These are phyloP conservation scores for Lydus trimaculatus DNA, from an alignment of 2,888 invertebrate genomes.

Conservation along the genomic window DNA sequence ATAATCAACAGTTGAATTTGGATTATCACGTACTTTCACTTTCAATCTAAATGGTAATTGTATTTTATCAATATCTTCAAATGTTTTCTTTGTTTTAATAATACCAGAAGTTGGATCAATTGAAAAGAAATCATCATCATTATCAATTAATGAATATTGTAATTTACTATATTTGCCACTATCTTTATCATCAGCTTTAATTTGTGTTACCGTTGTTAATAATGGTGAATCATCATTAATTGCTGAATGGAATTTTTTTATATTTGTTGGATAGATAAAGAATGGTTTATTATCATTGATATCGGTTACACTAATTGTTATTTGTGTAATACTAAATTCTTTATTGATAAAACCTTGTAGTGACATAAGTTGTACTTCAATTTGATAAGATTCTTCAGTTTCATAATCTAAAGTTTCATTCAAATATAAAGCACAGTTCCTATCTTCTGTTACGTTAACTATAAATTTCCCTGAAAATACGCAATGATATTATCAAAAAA, in stretches of 20 bases:
- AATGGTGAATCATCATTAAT: constrained; percentile 77
- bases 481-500: neutral
- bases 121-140: constrained; percentile 70
- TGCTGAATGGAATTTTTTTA: constrained; percentile 82
- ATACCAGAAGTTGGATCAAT: constrained; percentile 79
- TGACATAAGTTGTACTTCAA: constrained; percentile 81
- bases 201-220: constrained; percentile 78
- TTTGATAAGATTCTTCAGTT: constrained; percentile 72
- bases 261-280: constrained; percentile 74
- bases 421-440: constrained; percentile 83
- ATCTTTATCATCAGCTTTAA: constrained; percentile 87
- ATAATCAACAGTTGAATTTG: constrained; percentile 68
- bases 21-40: constrained; percentile 78
- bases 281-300: constrained; percentile 89
- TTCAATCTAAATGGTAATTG: constrained; percentile 77
- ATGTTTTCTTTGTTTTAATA: constrained; percentile 75
- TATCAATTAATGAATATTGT: constrained; percentile 67
- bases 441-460: constrained; percentile 76
- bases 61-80: constrained; percentile 71
- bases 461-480: constrained; percentile 70
- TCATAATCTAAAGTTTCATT: constrained; percentile 83
- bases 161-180: constrained; percentile 83
- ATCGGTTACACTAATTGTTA: constrained; percentile 84
- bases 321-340: constrained; percentile 74
- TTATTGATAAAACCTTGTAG: constrained; percentile 83